These are phyloP conservation scores for Loriculus beryllinus DNA, from an alignment of 2,797 vertebrate genomes.

Conservation along the genomic window DNA sequence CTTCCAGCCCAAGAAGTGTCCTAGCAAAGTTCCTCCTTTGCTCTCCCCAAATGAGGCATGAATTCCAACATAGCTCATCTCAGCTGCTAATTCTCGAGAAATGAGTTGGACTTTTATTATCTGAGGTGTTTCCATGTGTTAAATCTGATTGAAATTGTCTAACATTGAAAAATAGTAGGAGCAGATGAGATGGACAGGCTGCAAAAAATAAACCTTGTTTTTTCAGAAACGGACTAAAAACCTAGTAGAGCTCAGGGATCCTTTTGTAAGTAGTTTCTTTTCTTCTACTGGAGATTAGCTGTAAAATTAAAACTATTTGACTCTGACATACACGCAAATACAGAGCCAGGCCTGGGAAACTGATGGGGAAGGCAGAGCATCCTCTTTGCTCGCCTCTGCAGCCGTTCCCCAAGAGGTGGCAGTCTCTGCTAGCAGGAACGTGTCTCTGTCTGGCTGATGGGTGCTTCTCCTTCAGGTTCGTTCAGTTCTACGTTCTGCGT, in stretches of 20 bases:
- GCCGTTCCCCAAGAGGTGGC: slow-evolving; percentile 65
- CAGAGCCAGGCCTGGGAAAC: neutral
- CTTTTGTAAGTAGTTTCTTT: neutral
- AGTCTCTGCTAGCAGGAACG: slow-evolving; percentile 38
- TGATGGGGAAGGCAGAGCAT: neutral
- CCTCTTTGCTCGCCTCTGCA: neutral
- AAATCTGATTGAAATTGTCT: neutral
- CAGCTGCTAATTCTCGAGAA: neutral
- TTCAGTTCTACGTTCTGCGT: neutral
- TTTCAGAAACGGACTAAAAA: neutral
- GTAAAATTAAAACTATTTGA: neutral
- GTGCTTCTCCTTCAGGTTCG: neutral
- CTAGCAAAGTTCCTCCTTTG: neutral
- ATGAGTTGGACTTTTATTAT: rapidly evolving
- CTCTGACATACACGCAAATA: neutral
- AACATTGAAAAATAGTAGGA: neutral
- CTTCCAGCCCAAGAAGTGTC: neutral
- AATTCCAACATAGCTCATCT: neutral
- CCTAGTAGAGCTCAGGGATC: neutral
- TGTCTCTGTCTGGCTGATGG: neutral
- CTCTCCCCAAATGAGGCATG: neutral
- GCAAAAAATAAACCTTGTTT: neutral
- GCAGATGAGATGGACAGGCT: neutral
- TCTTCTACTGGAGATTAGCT: neutral
- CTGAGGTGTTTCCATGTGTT: neutral